Evolutionary conservation across 2,888 invertebrate species (phyloP).

Genomic region (Stenolophus ochropezus): DNA sequence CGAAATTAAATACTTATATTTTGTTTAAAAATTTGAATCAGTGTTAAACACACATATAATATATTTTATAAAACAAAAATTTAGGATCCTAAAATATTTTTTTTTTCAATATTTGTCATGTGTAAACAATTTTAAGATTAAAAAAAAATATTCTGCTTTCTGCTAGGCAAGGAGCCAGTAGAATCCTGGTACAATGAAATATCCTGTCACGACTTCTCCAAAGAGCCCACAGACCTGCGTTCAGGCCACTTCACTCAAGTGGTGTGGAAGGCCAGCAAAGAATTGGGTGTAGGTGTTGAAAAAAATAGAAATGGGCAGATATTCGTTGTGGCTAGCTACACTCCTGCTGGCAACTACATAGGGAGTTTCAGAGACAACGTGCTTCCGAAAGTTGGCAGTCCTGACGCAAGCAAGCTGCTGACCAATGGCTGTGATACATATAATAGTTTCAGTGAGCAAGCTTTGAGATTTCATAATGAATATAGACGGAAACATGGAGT

Average conservation of each 20-base stretch:
- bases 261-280: constrained; percentile 80
- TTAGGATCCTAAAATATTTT: too few relatives aligned
- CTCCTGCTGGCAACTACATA: constrained; percentile 91
- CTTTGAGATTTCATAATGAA: constrained; percentile 78
- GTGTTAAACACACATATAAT: too few relatives aligned
- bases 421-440: constrained; percentile 66
- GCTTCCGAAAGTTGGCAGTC: constrained; percentile 74
- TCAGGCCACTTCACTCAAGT: constrained; percentile 85
- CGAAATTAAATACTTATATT: too few relatives aligned
- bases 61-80: too few relatives aligned
- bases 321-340: constrained; percentile 93
- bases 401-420: constrained; percentile 65
- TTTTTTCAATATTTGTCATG: too few relatives aligned
- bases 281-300: constrained; percentile 82
- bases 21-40: too few relatives aligned
- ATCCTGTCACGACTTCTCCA: constrained; percentile 78
- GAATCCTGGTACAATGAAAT: constrained; percentile 78
- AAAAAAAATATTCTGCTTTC: too few relatives aligned
- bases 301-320: constrained; percentile 83
- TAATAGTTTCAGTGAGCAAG: constrained; percentile 72
- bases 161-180: constrained; percentile 67
- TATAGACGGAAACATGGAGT: constrained; percentile 77
- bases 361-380: constrained; percentile 86
- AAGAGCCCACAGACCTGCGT: constrained; percentile 77
- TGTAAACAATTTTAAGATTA: too few relatives aligned